Percentiles rank a stretch among this genome's conserved stretches.
Evolutionary conservation across 2,888 invertebrate genomes (phyloP).

Genomic region (Drosophila testacea): DNA sequence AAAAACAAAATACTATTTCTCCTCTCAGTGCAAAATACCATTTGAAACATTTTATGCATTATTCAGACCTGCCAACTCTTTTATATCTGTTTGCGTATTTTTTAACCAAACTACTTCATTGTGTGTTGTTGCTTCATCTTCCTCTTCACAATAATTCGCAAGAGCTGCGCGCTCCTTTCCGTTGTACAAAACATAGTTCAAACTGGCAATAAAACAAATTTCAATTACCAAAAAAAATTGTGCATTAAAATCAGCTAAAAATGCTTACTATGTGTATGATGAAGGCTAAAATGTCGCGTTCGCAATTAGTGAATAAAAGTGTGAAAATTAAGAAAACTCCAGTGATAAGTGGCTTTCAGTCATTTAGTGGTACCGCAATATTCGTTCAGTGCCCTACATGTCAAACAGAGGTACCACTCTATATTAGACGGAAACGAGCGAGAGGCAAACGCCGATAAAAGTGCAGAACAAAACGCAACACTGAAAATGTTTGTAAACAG

Average conservation of each 20-base stretch:
- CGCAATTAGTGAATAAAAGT: conserved; percentile 25
- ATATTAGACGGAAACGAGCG: conserved; percentile 64
- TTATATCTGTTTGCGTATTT: not conserved
- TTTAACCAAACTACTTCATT: conserved; percentile 37
- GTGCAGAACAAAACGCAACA: conserved; percentile 59
- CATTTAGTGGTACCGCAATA: conserved; percentile 80
- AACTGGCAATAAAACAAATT: conserved; percentile 46
- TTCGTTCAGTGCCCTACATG: conserved; percentile 60
- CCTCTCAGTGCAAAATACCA: no score
- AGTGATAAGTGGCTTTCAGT: conserved; percentile 65
- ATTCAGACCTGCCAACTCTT: conserved; percentile 33
- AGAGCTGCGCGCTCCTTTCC: conserved; percentile 72
- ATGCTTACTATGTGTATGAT: conserved; percentile 24
- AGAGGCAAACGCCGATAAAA: conserved; percentile 69
- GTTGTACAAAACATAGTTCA: conserved; percentile 52
- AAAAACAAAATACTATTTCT: no score
- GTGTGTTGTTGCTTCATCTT: conserved; percentile 67
- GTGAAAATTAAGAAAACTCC: conserved; percentile 66
- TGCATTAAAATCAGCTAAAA: conserved; percentile 14
- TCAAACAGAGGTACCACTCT: conserved; percentile 76
- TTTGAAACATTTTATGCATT: not conserved
- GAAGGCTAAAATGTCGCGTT: conserved; percentile 27
- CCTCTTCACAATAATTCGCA: conserved; percentile 70
- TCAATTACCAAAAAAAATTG: conserved; percentile 18
- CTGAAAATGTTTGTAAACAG: conserved; percentile 67